Conservation (phyloP, 2,113 vertebrate species). For the Atractosteus spatula region DNA sequence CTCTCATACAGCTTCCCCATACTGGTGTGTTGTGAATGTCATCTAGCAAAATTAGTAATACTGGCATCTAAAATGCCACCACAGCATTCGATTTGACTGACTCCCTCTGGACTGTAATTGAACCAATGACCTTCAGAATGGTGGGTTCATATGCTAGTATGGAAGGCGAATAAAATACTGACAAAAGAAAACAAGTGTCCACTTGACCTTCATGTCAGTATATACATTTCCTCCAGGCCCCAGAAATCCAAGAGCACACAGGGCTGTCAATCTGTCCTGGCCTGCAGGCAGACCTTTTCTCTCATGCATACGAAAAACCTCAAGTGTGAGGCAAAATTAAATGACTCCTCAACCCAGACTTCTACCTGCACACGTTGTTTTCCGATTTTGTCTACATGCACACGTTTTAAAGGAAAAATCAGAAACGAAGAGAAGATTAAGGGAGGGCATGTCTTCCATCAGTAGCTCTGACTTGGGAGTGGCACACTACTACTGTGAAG, state of each 20-base stretch:
- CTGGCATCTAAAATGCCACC: constrained; percentile 1
- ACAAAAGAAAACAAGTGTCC: constrained; percentile 37
- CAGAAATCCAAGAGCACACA: constrained; percentile 6
- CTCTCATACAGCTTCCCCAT: too few relatives aligned
- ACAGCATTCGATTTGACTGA: constrained; percentile 1
- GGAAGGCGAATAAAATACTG: constrained; percentile 33
- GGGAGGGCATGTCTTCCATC: too few relatives aligned
- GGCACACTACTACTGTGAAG: too few relatives aligned
- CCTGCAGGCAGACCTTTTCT: too few relatives aligned
- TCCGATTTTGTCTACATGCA: too few relatives aligned
- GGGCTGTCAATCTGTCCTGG: neutral
- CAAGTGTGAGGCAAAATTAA: too few relatives aligned
- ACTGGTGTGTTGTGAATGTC: neutral
- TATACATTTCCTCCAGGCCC: neutral
- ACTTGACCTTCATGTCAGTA: constrained; percentile 29
- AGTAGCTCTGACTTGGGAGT: too few relatives aligned
- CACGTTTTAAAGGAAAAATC: too few relatives aligned
- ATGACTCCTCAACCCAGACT: too few relatives aligned
- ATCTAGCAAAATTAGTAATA: neutral
- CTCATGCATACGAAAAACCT: too few relatives aligned
- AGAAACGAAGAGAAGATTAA: too few relatives aligned
- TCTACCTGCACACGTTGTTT: too few relatives aligned
- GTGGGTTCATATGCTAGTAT: constrained; percentile 25
- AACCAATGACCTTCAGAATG: constrained; percentile 30
- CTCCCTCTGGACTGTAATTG: constrained; percentile 29